These are phyloP conservation scores for Horisme vitalbata DNA, from an alignment of 2,888 invertebrate species.

Conservation along the genomic window DNA sequence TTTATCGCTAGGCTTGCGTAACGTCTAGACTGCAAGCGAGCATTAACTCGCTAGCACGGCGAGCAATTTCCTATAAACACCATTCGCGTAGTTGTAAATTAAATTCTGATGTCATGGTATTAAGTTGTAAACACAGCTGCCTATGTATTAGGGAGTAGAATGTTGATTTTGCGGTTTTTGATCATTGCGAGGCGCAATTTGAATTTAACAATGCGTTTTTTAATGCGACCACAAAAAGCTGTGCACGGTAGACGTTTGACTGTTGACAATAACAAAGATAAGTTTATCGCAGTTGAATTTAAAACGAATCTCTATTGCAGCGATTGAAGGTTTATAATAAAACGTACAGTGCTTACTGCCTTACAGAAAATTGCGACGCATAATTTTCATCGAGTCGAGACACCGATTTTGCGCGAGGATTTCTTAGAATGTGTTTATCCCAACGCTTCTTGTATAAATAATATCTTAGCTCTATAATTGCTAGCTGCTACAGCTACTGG, in stretches of 20 bases:
- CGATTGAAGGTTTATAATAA: background rate
- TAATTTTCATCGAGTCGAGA: conserved; percentile 1
- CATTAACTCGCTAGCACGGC: conserved; percentile 31
- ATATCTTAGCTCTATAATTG: conserved; percentile 35
- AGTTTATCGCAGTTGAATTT: background rate
- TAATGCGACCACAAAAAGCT: conserved; percentile 12
- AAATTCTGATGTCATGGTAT: conserved; percentile 66
- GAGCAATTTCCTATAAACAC: conserved; percentile 61
- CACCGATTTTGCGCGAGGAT: background rate
- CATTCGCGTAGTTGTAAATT: conserved; percentile 58
- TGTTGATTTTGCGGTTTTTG: conserved; percentile 43
- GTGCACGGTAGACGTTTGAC: conserved; percentile 6
- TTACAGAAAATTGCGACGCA: background rate
- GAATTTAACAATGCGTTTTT: conserved; percentile 31
- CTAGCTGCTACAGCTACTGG: conserved; percentile 29
- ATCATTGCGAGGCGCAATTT: conserved; percentile 36
- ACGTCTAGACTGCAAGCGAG: conserved; percentile 22
- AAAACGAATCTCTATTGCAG: background rate
- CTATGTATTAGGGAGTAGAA: conserved; percentile 40
- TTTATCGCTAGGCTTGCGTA: conserved; percentile 38
- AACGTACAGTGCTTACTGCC: background rate
- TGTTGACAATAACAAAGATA: conserved; percentile 2
- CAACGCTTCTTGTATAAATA: conserved; percentile 27
- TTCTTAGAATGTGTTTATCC: conserved; percentile 18
- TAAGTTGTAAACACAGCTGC: conserved; percentile 52